Base-by-base conservation (phyloP, 2,797 vertebrate genomes). In the Halcyon badia region DNA sequence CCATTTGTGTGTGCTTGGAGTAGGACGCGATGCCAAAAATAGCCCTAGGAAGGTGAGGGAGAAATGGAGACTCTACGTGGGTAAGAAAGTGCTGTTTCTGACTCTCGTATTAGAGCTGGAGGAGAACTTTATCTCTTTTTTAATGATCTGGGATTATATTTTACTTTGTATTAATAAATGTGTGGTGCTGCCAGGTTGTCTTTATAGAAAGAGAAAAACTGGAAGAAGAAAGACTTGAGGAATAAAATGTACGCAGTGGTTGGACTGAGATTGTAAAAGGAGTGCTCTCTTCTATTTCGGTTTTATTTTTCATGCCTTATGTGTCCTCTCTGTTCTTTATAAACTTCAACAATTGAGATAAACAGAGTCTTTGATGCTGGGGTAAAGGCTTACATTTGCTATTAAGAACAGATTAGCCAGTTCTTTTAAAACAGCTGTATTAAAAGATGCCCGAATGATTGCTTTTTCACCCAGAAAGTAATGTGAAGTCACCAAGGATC, bases 331-430 rank as follows among this genome's bases (percentile, higher is more conserved):
- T 78, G 57, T 83, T 96, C 88, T 89, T 90, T 68, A 81, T 86
- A 90, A 91, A 56, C 86, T 61, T 88, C 68, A 96, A 95, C 83
- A 96, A 93, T 92, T 82, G 42, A 26, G 42, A 61, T 92, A 88
- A 77, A 77, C 39, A 31, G 66, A 31, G 66, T 84, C 49, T 92
- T 76, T 90, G 76, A 60, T 62, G 81, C 66, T 65, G 28, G 7
- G 6, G 49, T 68, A 39, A 61, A 54, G 41, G 62, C 84, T 94
- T 87, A 65, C 13, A 42, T 87, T 93, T 58, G 35, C 35, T 87
- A 54, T 15, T 72, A 79, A 72, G 75, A 83, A 66, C 66, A 78
- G 52, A 71, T 88, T 68, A 83, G 52, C 56, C 86, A 61, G 39
- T 28, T 81, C 42, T 88, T 86, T 77, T 73, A 54, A 83, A 90